These are phyloP conservation scores for Sylvilagus bachmani DNA, from an alignment of 2,113 vertebrate genomes.

Conservation along the genomic window DNA sequence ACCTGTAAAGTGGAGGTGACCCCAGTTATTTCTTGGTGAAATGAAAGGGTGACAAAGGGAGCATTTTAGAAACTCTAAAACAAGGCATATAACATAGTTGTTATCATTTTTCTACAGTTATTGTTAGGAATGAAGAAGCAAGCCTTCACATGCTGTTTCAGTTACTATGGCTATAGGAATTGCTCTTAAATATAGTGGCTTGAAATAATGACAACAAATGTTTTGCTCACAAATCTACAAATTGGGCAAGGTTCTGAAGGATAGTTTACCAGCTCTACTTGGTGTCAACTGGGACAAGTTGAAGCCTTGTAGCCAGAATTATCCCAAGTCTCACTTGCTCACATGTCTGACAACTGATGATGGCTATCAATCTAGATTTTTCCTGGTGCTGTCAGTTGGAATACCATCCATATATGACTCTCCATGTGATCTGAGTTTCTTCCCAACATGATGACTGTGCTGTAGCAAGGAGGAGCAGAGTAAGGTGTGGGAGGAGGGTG, in stretches of 20 bases:
- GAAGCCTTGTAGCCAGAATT: neutral
- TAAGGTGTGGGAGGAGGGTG: neutral
- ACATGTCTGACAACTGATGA: neutral
- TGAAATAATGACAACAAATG: constrained; percentile 2
- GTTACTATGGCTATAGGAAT: neutral
- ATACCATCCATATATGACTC: too few species aligned
- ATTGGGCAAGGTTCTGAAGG: neutral
- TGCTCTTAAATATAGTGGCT: neutral
- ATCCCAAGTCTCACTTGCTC: neutral
- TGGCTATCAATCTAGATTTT: neutral
- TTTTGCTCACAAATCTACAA: neutral
- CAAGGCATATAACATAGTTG: neutral
- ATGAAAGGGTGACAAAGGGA: neutral
- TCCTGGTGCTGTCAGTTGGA: neutral
- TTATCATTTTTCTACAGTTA: neutral
- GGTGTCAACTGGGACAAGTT: neutral
- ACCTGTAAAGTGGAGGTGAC: neutral
- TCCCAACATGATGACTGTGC: neutral
- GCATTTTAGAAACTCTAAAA: neutral
- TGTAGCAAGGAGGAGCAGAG: neutral
- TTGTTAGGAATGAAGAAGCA: neutral
- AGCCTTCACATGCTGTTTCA: neutral
- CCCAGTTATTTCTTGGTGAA: neutral
- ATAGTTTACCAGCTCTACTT: neutral
- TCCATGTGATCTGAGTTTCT: neutral